Base-by-base conservation (phyloP, 2,113 vertebrate genomes). In the Indicator indicator region DNA sequence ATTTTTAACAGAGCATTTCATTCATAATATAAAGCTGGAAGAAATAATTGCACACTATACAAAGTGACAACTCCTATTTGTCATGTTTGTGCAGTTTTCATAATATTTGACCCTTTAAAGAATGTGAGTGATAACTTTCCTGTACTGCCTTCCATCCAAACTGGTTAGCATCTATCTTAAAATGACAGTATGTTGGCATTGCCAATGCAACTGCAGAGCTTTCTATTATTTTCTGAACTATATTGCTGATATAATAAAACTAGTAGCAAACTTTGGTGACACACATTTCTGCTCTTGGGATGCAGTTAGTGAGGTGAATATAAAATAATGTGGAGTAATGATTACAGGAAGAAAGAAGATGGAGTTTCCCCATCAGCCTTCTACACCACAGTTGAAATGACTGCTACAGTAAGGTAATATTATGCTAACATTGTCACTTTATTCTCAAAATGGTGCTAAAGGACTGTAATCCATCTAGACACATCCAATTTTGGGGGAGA, bases 391-490 rank as follows among this genome's bases (percentile, higher is more conserved):
- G 54, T n/a, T 4, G 16, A 77, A 80, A 80, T 80, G 19, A 59
- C 12, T 26, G 10, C 30, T 89, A 12, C 48, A 38, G 20, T 64
- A 44, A 76, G 63, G 64, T 42, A 94, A 59, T 46, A 27, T 46
- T 24, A 21, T 18, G 63, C 56, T 64, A 86, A 67, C 62, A 83
- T 94, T 78, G 77, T 68, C 13, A 15, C 16, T 79, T 73, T 42
- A 50, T 93, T 96, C 90, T 90, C 81, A 82, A 94, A 86, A 86
- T 84, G 71, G 82, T 91, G 77, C 58, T 80, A 67, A 93, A 89
- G 67, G 81, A 88, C n/a, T 73, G 17, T 19, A 58, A 78, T 62
- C 16, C 48, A 40, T 42, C 70, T 88, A 78, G 86, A 83, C 60
- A 33, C 8, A 44, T 85, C 26, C 28, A 60, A 3, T 32, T 67